Percentiles rank a stretch among this genome's conserved stretches.
These are phyloP conservation scores for Drosophila rubida DNA, from an alignment of 2,888 invertebrate species.

Conservation along the genomic window DNA sequence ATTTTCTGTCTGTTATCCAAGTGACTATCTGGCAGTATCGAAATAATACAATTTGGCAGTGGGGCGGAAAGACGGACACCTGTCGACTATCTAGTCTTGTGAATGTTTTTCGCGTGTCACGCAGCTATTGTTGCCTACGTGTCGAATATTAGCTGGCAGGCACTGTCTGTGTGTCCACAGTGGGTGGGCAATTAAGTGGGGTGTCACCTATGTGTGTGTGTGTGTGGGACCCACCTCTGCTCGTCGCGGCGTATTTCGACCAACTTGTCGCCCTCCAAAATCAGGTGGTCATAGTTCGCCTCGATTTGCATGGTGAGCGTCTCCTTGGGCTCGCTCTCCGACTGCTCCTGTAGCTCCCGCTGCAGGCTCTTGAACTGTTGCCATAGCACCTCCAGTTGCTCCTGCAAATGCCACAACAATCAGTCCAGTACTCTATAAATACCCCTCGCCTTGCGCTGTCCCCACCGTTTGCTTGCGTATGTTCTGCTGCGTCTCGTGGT, in stretches of 20 bases:
- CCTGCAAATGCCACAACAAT: conserved; percentile 58
- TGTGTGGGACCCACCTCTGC: conserved; percentile 65
- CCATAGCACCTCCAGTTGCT: conserved; percentile 83
- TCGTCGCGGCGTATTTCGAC: conserved; percentile 82
- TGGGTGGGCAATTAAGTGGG: conserved; percentile 29
- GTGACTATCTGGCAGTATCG: no score
- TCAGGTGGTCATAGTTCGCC: conserved; percentile 84
- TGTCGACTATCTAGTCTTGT: no score
- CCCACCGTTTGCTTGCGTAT: conserved; percentile 82
- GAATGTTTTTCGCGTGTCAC: no score
- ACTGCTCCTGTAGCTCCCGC: conserved; percentile 82
- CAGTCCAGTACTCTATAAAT: no score
- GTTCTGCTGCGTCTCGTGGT: conserved; percentile 82
- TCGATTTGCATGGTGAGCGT: conserved; percentile 84
- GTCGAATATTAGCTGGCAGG: background rate
- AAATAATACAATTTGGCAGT: no score
- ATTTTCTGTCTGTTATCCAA: no score
- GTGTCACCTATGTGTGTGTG: background rate
- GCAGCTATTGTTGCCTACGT: background rate
- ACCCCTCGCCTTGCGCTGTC: background rate
- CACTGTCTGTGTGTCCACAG: conserved; percentile 20
- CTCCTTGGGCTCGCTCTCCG: conserved; percentile 83
- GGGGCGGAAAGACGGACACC: no score
- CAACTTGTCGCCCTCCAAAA: conserved; percentile 83
- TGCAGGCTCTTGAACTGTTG: conserved; percentile 84